These are phyloP conservation scores for Periophthalmus magnuspinnatus DNA, from an alignment of 2,797 vertebrate genomes.

Conservation along the genomic window DNA sequence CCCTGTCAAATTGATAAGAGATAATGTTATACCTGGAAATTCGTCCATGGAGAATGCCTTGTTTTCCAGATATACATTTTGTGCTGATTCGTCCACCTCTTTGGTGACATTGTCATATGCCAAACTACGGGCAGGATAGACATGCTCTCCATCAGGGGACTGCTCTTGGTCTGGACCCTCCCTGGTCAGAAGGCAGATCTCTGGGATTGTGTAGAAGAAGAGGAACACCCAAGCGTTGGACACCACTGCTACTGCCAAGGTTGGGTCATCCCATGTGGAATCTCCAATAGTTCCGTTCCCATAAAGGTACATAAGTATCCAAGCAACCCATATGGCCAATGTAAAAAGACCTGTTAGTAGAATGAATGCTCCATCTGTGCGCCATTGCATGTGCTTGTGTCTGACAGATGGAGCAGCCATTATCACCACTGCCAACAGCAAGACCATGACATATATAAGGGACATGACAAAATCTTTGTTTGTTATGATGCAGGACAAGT, in stretches of 20 bases:
- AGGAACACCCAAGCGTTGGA: conserved; percentile 86
- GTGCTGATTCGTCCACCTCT: conserved; percentile 71
- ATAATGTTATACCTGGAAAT: conserved; percentile 74
- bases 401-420: conserved; percentile 74
- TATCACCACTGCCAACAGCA: conserved; percentile 78
- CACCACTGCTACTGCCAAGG: conserved; percentile 85
- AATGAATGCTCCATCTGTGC: conserved; percentile 80
- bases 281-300: conserved; percentile 73
- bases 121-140: conserved; percentile 82
- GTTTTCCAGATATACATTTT: conserved; percentile 84
- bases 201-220: conserved; percentile 85
- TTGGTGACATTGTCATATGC: conserved; percentile 86
- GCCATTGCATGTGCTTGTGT: conserved; percentile 81
- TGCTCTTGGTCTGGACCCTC: conserved; percentile 59
- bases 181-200: conserved; percentile 83
- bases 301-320: conserved; percentile 86
- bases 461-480: conserved; percentile 90
- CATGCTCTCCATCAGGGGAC: conserved; percentile 73
- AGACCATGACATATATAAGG: conserved; percentile 88
- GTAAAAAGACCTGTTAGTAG: conserved; percentile 81
- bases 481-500: conserved; percentile 74
- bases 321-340: conserved; percentile 84
- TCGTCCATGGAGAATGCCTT: conserved; percentile 90
- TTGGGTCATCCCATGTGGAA: conserved; percentile 86
- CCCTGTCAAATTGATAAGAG: neutral